phyloP scores from a whole-genome alignment of 2,888 invertebrate species.

The Drosophila helvetica region DNA sequence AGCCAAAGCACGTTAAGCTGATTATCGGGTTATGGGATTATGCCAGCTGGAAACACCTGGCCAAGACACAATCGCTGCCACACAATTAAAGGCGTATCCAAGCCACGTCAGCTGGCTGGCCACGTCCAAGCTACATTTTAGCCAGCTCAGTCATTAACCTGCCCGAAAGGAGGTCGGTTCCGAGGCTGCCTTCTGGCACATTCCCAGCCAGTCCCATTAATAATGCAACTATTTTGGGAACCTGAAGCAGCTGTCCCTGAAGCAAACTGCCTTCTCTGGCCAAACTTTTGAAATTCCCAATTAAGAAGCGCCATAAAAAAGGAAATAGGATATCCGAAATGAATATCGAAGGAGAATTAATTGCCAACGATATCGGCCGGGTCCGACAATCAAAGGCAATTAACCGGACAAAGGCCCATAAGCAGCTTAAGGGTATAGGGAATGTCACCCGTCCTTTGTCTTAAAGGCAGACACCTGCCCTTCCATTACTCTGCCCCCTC shows the following conservation, averaged over 20 bases:
- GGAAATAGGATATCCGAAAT: constrained; percentile 2
- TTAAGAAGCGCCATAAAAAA: constrained; percentile 15
- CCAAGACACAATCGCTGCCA: neutral
- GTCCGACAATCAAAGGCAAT: constrained; percentile 33
- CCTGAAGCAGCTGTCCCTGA: constrained; percentile 10
- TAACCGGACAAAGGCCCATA: constrained; percentile 34
- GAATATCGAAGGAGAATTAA: constrained; percentile 32
- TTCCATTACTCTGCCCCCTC: neutral
- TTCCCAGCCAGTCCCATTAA: constrained; percentile 13
- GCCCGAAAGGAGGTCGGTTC: neutral
- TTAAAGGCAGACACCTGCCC: constrained; percentile 1
- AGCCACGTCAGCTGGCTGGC: constrained; percentile 7
- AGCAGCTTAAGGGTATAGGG: constrained; percentile 24
- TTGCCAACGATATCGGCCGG: constrained; percentile 25
- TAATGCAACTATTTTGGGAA: constrained; percentile 15
- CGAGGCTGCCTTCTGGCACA: neutral
- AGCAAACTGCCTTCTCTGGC: neutral
- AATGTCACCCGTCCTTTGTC: constrained; percentile 18
- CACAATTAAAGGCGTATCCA: constrained; percentile 8
- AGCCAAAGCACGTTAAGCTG: constrained; percentile 26
- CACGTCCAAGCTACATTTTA: no score
- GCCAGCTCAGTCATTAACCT: neutral
- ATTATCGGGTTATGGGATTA: constrained; percentile 5
- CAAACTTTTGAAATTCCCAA: constrained; percentile 18
- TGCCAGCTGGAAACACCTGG: neutral